A percentile compares a stretch with the other conserved stretches of the same genome.
These are phyloP conservation scores for Notiomystis cincta DNA, from an alignment of 2,113 vertebrate genomes.

Conservation along the genomic window DNA sequence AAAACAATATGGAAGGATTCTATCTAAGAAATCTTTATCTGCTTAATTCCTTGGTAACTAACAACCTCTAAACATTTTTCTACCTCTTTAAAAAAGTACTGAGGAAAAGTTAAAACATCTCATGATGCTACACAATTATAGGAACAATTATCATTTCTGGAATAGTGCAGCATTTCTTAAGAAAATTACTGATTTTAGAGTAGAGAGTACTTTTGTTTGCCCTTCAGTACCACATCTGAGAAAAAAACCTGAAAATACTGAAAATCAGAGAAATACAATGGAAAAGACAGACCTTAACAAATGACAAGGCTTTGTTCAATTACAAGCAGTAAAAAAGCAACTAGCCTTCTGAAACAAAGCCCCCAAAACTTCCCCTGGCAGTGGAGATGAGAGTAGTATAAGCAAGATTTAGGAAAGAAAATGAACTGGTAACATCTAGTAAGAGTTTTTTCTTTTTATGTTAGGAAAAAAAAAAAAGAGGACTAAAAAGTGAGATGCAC, in stretches of 20 bases:
- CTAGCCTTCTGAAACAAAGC: conserved; percentile 29
- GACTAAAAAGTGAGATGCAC: fast-evolving
- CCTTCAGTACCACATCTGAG: neutral
- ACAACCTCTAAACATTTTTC: neutral
- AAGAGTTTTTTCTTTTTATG: neutral
- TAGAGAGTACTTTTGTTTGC: conserved; percentile 3
- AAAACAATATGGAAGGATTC: neutral
- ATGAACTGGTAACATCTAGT: conserved; percentile 24
- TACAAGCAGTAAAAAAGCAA: conserved; percentile 50
- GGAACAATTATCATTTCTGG: neutral
- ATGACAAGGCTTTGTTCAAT: conserved; percentile 47
- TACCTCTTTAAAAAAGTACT: neutral
- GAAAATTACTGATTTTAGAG: conserved; percentile 1
- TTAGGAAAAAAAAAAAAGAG: too few relatives aligned
- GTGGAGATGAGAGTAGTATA: conserved; percentile 22
- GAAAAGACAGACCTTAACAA: conserved; percentile 24
- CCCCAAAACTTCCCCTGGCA: conserved; percentile 12
- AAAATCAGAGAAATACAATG: conserved; percentile 38
- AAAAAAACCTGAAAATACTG: conserved; percentile 1
- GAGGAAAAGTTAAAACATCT: neutral
- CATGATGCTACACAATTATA: neutral
- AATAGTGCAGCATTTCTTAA: neutral
- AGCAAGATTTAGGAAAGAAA: conserved; percentile 45
- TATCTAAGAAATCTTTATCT: neutral
- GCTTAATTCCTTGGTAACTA: neutral